These are phyloP conservation scores for Drosophila mettleri DNA, from an alignment of 2,888 invertebrate genomes.

Conservation along the genomic window DNA sequence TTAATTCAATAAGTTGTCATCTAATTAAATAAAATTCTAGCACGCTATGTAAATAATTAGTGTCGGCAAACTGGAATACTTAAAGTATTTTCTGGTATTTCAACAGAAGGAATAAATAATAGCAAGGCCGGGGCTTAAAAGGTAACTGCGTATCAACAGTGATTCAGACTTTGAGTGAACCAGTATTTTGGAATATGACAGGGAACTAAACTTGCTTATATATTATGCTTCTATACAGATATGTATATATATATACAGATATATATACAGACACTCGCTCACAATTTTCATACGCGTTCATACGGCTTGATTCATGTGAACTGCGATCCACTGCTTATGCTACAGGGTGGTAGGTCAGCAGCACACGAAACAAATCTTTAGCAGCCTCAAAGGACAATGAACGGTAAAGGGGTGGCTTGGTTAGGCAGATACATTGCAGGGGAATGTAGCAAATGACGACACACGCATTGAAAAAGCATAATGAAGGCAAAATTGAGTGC, in stretches of 20 bases:
- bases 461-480: conserved; percentile 8
- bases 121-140: neutral
- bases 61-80: too few relatives aligned
- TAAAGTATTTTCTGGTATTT: neutral
- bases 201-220: neutral
- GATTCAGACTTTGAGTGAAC: neutral
- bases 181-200: too few relatives aligned
- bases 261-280: neutral
- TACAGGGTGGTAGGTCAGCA: conserved; percentile 12
- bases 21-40: neutral
- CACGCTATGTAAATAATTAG: conserved; percentile 7
- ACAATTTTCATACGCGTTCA: neutral
- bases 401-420: neutral
- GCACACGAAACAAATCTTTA: conserved; percentile 14
- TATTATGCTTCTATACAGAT: neutral
- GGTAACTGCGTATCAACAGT: conserved; percentile 1
- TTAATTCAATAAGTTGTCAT: neutral
- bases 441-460: conserved; percentile 24
- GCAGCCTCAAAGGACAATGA: neutral
- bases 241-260: too few relatives aligned
- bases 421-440: conserved; percentile 11
- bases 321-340: neutral
- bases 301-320: neutral
- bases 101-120: conserved; percentile 3
- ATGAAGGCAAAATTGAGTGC: conserved; percentile 27